phyloP scores from a whole-genome alignment of 2,888 invertebrate genomes.

The Corythucha ciliata region DNA sequence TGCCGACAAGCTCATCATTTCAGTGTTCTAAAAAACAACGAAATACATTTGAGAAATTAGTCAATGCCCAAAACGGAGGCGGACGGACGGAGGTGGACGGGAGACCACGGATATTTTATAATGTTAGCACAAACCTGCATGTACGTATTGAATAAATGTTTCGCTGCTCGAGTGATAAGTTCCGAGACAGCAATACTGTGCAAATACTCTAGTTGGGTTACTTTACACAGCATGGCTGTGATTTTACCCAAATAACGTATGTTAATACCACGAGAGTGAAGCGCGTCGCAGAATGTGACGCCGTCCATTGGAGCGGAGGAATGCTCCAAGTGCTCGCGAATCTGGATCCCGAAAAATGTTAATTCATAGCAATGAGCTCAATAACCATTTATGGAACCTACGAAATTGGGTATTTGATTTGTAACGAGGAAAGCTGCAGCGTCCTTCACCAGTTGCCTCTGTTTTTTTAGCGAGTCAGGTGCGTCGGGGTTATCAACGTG shows the following conservation, averaged over 20 bases:
- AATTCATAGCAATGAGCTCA: not conserved
- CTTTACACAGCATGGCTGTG: conserved; percentile 64
- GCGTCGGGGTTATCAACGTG: conserved; percentile 61
- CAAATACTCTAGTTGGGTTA: conserved; percentile 73
- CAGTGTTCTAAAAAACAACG: conserved; percentile 54
- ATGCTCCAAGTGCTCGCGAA: conserved; percentile 83
- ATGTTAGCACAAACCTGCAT: conserved; percentile 55
- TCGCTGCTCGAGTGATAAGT: conserved; percentile 76
- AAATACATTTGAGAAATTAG: not conserved
- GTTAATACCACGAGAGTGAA: conserved; percentile 94
- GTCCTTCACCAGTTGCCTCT: conserved; percentile 84
- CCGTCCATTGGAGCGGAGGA: conserved; percentile 94
- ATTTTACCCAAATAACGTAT: conserved; percentile 93
- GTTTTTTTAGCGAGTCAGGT: conserved; percentile 61
- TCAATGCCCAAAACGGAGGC: not conserved
- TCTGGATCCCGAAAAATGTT: conserved; percentile 46
- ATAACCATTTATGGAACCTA: conserved; percentile 47
- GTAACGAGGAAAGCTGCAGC: conserved; percentile 90
- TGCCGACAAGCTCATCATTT: conserved; percentile 79
- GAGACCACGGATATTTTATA: not conserved
- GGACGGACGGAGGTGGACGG: not conserved
- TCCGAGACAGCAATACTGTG: conserved; percentile 87
- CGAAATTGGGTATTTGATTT: conserved; percentile 89
- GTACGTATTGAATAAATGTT: conserved; percentile 86
- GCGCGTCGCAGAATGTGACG: conserved; percentile 76